Evolutionary conservation across 2,888 invertebrate species (phyloP).

Genomic region (Alloscopus bannaensis): DNA sequence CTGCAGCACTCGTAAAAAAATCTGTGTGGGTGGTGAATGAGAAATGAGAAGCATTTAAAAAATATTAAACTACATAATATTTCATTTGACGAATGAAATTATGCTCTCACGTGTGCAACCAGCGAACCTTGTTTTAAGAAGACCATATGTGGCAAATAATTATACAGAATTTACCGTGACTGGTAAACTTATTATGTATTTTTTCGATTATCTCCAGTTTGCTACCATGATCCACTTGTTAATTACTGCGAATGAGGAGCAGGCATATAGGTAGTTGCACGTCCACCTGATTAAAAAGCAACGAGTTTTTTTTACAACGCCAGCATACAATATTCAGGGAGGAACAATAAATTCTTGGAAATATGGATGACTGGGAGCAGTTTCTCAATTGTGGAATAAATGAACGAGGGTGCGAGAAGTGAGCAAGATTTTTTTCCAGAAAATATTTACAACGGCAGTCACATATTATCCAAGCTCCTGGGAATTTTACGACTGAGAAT

Average conservation of each 20-base stretch:
- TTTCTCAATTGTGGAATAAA: too few relatives aligned
- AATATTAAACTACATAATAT: conserved; percentile 15
- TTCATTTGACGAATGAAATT: background rate
- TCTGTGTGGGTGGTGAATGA: conserved; percentile 44
- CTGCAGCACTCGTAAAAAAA: too few relatives aligned
- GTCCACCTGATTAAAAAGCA: conserved; percentile 45
- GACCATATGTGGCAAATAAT: background rate
- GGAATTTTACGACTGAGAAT: background rate
- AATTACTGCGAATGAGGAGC: conserved; percentile 41
- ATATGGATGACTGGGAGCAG: conserved; percentile 8
- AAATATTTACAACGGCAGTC: background rate
- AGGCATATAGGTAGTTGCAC: too few relatives aligned
- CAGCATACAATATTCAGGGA: background rate
- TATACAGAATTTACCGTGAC: conserved; percentile 26
- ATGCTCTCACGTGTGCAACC: background rate
- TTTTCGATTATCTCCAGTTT: conserved; percentile 48
- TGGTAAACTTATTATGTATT: conserved; percentile 29
- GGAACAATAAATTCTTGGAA: background rate
- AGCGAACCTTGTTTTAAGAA: background rate
- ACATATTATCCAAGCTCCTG: background rate
- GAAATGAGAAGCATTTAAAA: background rate
- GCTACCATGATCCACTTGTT: conserved; percentile 41
- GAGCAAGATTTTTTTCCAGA: background rate
- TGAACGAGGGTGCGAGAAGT: background rate
- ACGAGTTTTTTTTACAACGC: background rate